Evolutionary conservation across 2,797 vertebrate species (phyloP).

Genomic region (Cynodonichthys magdalenae): DNA sequence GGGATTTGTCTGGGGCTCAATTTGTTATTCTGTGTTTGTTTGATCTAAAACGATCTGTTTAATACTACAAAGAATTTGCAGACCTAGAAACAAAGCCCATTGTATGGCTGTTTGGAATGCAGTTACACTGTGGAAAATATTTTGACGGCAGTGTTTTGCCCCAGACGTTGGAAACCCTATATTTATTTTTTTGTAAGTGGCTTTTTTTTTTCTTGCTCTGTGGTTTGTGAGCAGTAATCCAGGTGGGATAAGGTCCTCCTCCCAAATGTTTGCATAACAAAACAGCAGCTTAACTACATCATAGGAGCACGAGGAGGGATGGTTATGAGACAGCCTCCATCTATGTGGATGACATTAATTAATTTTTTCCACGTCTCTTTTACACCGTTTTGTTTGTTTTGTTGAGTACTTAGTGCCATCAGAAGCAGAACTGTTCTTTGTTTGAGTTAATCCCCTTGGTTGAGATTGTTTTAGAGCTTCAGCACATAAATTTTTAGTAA

Average conservation of each 20-base stretch:
- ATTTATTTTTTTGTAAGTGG: not conserved
- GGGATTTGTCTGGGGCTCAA: not conserved
- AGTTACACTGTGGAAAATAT: not conserved
- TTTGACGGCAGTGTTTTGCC: too few species aligned
- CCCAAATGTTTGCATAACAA: slow-evolving; percentile 34
- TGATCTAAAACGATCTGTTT: not conserved
- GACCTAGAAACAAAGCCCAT: not conserved
- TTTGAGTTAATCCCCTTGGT: not conserved
- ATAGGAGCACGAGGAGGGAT: slow-evolving; percentile 5
- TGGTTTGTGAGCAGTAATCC: slow-evolving; percentile 18
- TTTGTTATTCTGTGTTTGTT: slow-evolving; percentile 1
- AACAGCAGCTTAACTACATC: slow-evolving; percentile 12
- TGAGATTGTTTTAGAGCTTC: not conserved
- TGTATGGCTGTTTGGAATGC: not conserved
- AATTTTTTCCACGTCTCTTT: not conserved
- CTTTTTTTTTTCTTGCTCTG: slow-evolving; percentile 5
- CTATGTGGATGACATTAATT: not conserved
- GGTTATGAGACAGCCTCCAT: not conserved
- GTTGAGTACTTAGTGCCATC: not conserved
- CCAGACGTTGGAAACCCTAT: too few species aligned
- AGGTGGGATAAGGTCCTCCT: slow-evolving; percentile 12
- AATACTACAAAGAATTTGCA: not conserved
- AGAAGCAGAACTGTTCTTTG: not conserved
- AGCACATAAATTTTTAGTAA: not conserved
- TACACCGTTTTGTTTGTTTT: not conserved